phyloP scores from a whole-genome alignment of 30 jellyfish, hydroid and myxozoan genomes.

The Chrysaora quinquecirrha region DNA sequence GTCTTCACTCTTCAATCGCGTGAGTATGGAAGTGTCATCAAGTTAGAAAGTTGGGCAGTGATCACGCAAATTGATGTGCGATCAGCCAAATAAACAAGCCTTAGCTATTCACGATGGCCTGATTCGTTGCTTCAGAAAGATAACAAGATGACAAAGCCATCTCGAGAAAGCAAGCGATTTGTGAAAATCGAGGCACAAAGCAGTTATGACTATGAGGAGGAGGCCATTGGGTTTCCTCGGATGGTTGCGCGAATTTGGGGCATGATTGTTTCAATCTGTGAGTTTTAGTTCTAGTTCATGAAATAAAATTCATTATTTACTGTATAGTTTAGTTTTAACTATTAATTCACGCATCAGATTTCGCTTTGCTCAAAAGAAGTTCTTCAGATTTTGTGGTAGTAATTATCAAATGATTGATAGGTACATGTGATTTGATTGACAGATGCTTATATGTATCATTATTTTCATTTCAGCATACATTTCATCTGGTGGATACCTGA shows the following conservation, averaged over 20 bases:
- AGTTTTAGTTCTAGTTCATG: slow-evolving; percentile 6
- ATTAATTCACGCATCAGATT: not conserved
- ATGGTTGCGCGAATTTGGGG: slow-evolving; percentile 86
- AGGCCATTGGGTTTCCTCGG: slow-evolving; percentile 68
- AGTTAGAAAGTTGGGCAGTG: too few species aligned
- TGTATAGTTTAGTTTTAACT: not conserved
- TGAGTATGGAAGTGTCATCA: too few species aligned
- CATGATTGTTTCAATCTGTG: slow-evolving; percentile 67
- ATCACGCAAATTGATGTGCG: too few species aligned
- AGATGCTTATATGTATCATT: not conserved
- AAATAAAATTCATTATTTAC: not conserved
- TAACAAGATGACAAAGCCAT: too few species aligned
- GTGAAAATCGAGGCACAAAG: too few species aligned
- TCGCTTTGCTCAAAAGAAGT: too few species aligned
- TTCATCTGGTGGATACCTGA: slow-evolving; percentile 76
- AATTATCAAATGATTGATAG: not conserved
- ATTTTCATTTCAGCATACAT: slow-evolving; percentile 72
- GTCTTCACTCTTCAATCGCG: too few species aligned
- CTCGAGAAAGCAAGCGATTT: too few species aligned
- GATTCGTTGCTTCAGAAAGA: too few species aligned
- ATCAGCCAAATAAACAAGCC: too few species aligned
- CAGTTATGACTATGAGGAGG: slow-evolving; percentile 18
- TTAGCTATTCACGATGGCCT: too few species aligned
- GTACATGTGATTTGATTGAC: not conserved
- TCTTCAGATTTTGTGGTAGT: not conserved